phyloP scores from a whole-genome alignment of 2,888 invertebrate genomes.

The Chalcis sispes region DNA sequence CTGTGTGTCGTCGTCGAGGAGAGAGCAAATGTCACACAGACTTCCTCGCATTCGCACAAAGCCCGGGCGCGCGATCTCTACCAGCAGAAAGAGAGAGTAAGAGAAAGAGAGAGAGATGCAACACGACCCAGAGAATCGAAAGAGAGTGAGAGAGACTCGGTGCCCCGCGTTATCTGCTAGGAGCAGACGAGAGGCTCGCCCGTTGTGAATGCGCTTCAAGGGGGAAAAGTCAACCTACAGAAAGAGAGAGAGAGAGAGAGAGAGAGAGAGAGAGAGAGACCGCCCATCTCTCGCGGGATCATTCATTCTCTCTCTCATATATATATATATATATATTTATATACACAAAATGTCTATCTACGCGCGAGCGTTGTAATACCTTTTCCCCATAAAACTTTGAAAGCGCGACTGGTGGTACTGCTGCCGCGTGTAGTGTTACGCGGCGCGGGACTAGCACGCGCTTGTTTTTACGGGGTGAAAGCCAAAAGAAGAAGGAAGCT shows the following conservation, averaged over 20 bases:
- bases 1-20: conserved; percentile 40
- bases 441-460: background rate
- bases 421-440: background rate
- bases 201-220: background rate
- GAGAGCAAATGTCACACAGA: background rate
- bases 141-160: conserved; percentile 12
- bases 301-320: no score
- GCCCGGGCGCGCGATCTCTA: background rate
- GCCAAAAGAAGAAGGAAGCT: no score
- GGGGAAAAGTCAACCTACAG: conserved; percentile 24
- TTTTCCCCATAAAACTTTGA: conserved; percentile 49
- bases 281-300: no score
- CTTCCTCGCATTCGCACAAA: conserved; percentile 17
- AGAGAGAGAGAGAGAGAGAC: no score
- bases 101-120: background rate
- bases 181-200: conserved; percentile 38
- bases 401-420: conserved; percentile 16
- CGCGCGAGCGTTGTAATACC: conserved; percentile 24
- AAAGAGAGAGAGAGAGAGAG: no score
- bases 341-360: no score
- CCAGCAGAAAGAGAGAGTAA: conserved; percentile 8
- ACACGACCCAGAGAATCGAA: no score
- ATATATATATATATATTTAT: no score
- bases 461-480: background rate
- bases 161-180: conserved; percentile 45